phyloP scores from a whole-genome alignment of 2,888 invertebrate species.

The Synanthedon andrenaeformis region DNA sequence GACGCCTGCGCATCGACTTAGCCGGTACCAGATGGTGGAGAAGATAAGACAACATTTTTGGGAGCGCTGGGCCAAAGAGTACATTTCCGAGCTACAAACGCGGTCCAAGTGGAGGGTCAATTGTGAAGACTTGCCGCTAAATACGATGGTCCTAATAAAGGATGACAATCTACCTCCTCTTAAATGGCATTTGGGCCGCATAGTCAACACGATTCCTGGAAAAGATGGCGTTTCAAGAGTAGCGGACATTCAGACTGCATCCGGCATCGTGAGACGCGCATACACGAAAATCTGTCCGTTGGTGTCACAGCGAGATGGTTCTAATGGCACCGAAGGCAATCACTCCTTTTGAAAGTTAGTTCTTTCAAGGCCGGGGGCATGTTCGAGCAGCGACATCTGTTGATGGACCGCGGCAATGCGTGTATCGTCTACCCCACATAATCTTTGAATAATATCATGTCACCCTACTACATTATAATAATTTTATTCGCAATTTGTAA shows the following conservation, averaged over 20 bases:
- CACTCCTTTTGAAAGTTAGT: conserved; percentile 1
- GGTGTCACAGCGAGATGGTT: neutral
- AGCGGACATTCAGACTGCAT: conserved; percentile 3
- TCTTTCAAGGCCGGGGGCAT: conserved; percentile 4
- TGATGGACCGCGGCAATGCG: too few species aligned
- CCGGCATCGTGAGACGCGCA: conserved; percentile 2
- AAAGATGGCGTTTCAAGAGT: conserved; percentile 4
- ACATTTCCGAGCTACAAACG: conserved; percentile 13
- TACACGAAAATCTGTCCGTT: neutral
- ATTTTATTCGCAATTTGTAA: too few species aligned
- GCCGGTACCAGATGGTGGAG: conserved; percentile 9
- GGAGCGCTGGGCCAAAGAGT: conserved; percentile 12
- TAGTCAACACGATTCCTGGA: conserved; percentile 1
- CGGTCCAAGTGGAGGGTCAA: conserved; percentile 13
- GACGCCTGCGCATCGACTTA: conserved; percentile 2
- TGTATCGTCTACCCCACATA: too few species aligned
- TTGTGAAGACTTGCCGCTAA: neutral
- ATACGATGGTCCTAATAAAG: conserved; percentile 3
- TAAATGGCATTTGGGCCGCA: conserved; percentile 2
- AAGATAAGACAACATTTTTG: conserved; percentile 17
- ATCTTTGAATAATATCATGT: too few species aligned
- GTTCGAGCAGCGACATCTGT: neutral
- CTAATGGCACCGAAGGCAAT: neutral
- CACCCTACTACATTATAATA: too few species aligned
- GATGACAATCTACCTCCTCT: neutral